Percentiles rank a stretch among this genome's conserved stretches.
Conservation (phyloP, 2,113 vertebrate species). For the Chauna torquata region DNA sequence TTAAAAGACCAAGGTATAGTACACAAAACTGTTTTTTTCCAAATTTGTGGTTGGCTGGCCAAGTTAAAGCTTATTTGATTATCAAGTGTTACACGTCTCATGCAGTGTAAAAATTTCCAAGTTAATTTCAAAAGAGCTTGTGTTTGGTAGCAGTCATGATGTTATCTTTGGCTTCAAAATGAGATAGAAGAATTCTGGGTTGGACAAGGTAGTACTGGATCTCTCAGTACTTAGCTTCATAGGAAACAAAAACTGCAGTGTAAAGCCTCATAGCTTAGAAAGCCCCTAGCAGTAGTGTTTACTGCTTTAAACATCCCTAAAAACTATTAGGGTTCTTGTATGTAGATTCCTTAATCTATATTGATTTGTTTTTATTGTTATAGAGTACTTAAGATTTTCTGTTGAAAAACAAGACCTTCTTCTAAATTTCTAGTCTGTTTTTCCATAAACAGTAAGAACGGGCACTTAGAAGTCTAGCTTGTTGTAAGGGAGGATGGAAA, state of each 20-base stretch:
- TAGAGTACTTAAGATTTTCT: background rate
- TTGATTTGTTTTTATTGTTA: background rate
- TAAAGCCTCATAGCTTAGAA: background rate
- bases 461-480: background rate
- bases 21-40: background rate
- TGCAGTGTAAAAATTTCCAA: background rate
- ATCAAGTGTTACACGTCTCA: background rate
- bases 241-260: background rate
- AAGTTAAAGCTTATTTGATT: background rate
- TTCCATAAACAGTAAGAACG: background rate
- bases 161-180: background rate
- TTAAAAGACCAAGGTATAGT: conserved; percentile 89
- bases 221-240: background rate
- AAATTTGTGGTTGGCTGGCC: background rate
- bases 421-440: background rate
- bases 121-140: background rate
- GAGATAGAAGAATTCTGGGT: background rate
- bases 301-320: background rate
- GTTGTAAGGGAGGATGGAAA: background rate
- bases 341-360: background rate
- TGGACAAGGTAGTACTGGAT: background rate
- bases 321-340: background rate
- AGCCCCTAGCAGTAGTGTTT: background rate
- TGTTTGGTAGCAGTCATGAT: background rate
- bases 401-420: background rate